phyloP scores from a whole-genome alignment of 2,113 vertebrate genomes.

The Anseranas semipalmata region DNA sequence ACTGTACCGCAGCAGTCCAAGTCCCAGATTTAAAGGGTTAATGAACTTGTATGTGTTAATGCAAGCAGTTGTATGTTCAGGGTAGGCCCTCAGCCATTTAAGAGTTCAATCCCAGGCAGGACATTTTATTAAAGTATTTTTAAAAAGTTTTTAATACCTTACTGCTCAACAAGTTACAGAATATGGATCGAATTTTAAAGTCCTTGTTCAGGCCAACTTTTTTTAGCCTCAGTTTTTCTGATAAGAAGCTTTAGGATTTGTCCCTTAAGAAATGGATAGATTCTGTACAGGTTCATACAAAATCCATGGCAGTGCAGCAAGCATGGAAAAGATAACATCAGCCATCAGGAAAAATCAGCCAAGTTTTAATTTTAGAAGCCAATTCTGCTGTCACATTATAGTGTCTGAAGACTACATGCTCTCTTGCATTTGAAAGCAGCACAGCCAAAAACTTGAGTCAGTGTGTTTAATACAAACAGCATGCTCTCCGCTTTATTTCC shows the following conservation, averaged over 20 bases:
- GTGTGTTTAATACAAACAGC: background rate
- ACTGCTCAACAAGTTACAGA: background rate
- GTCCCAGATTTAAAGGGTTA: background rate
- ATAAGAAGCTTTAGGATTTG: background rate
- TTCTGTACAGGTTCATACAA: background rate
- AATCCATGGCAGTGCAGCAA: background rate
- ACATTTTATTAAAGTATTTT: background rate
- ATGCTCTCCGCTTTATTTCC: background rate
- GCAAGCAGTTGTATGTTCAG: background rate
- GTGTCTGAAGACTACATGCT: background rate
- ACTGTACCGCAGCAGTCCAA: background rate
- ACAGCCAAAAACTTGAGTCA: background rate
- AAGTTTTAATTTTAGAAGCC: slow-evolving; percentile 58
- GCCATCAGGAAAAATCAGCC: slow-evolving; percentile 30
- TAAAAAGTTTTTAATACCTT: background rate
- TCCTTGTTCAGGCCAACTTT: background rate
- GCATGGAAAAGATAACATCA: background rate
- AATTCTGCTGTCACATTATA: slow-evolving; percentile 62
- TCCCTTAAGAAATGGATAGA: background rate
- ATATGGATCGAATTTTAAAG: background rate
- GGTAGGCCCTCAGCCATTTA: background rate
- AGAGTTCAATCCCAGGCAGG: background rate
- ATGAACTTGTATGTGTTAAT: background rate
- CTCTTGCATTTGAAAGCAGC: slow-evolving; percentile 49
- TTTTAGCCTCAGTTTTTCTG: background rate